Evolutionary conservation across 2,113 vertebrate species (phyloP), one percentile per base, ranked within the genome.

Genomic region (Ranitomeya variabilis): DNA sequence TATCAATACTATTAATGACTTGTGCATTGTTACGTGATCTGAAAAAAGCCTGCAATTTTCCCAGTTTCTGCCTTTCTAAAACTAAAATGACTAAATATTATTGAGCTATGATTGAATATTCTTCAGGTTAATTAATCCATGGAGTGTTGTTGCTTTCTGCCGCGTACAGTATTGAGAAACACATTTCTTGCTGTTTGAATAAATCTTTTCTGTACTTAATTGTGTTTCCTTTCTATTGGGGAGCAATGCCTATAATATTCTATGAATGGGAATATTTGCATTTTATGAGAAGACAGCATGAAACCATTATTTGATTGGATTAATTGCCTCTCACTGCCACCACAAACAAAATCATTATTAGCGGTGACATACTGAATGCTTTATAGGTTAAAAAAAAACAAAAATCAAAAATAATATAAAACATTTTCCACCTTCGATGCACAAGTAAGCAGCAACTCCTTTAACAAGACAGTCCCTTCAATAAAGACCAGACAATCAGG

Each of bases 21-120:
- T 84, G 21, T 71, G 7, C 15, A 55, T 67, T 84, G 51, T 71
- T 54, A 26, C 15, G 16, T 18, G 13, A 71, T 21, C 13, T 66
- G 45, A 83, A 69, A 45, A 81, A 52, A 83, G 1, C 16, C 0
- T 21, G 52, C 81, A 67, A 67, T 64, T 83, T 64, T 69, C 81
- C 77, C 73, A 76, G 59, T 62, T 81, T 81, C 26, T 81, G 23
- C 80, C n/a, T 54, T 83, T 83, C 14, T 66, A 6, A 83, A 52
- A 66, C 64, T 67, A 54, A 84, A 84, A 54, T 69, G 51, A 67
- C 13, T 52, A 37, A 83, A 83, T 83, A 54, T 52, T 67, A 52
- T 69, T 16, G 21, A 67, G 64, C 21, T 51, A 62, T 83, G 81
- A 83, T 83, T 67, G 81, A 83, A 69, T 69, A 83, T 83, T 67